Conservation (phyloP, 2,113 vertebrate genomes). For the Neogobius melanostomus region DNA sequence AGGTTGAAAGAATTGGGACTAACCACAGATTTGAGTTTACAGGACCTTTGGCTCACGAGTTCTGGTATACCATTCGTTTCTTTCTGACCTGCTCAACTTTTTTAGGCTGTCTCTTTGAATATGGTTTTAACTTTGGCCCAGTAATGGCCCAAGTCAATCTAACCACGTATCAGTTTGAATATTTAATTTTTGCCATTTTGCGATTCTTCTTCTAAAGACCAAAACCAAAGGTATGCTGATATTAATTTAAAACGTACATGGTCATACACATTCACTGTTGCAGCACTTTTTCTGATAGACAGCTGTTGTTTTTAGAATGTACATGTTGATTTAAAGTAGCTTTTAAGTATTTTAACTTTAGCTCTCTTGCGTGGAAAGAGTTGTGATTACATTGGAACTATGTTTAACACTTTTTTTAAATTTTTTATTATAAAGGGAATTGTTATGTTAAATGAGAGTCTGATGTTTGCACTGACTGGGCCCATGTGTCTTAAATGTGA, state of each 20-base stretch:
- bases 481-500: conserved; percentile 60
- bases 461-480: conserved; percentile 50
- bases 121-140: not conserved
- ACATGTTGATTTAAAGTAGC: not conserved
- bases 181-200: not conserved
- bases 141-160: not conserved
- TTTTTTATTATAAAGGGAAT: conserved; percentile 27
- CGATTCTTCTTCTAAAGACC: not conserved
- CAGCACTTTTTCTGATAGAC: conserved; percentile 31
- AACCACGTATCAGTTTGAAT: no score
- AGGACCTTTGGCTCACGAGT: not conserved
- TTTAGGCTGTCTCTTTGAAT: not conserved
- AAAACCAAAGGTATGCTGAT: conserved; percentile 11
- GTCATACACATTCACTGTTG: conserved; percentile 1
- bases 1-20: not conserved
- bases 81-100: conserved; percentile 6
- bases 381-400: not conserved
- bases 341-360: not conserved
- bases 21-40: not conserved
- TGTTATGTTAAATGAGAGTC: conserved; percentile 32
- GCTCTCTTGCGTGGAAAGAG: not conserved
- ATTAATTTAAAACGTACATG: no score
- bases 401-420: conserved; percentile 8
- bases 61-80: not conserved
- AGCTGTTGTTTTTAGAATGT: not conserved